Percentiles rank a stretch among this genome's conserved stretches.
Conservation (phyloP, 1,140 invertebrate genomes). For the Rhagoletis pomonella region DNA sequence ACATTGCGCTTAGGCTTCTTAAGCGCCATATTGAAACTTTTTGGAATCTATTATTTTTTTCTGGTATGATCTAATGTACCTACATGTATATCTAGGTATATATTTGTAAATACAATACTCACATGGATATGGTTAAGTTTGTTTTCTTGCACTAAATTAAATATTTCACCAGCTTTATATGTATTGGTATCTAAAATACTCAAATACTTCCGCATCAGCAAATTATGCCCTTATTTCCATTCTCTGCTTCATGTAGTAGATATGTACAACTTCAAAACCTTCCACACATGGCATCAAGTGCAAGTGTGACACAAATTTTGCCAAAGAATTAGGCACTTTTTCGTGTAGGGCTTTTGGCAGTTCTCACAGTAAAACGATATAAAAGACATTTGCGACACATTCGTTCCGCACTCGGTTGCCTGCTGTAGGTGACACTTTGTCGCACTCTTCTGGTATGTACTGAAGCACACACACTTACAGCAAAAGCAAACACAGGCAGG, state of each 20-base stretch:
- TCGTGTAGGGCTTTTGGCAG: conserved; percentile 41
- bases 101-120: no score
- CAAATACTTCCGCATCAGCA: not conserved
- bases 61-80: no score
- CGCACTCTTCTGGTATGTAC: not conserved
- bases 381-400: conserved; percentile 35
- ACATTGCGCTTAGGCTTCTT: no score
- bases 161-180: no score
- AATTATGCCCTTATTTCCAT: not conserved
- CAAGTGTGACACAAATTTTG: conserved; percentile 6
- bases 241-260: not conserved
- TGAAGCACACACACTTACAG: conserved; percentile 21
- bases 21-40: no score
- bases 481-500: not conserved
- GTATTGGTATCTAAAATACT: no score
- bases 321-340: conserved; percentile 33
- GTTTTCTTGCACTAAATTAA: no score
- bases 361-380: conserved; percentile 31
- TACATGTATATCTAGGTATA: no score
- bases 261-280: not conserved
- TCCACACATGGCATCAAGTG: no score
- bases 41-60: no score
- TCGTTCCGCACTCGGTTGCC: conserved; percentile 24
- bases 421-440: conserved; percentile 43
- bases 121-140: no score